Base-by-base conservation (phyloP, 2,113 vertebrate genomes). In the Toxotes jaculatrix region DNA sequence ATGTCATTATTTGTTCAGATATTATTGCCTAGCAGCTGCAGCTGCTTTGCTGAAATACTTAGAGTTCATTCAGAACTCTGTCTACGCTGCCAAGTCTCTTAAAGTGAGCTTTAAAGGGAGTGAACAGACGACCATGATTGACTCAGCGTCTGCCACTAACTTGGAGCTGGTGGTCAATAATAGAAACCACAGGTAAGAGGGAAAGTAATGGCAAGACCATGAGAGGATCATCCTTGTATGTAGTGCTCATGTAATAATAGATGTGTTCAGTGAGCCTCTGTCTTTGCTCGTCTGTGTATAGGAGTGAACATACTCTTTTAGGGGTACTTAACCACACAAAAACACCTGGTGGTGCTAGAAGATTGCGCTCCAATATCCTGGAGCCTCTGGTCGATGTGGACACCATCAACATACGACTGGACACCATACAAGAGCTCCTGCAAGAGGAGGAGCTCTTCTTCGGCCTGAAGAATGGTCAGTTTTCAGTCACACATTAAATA, bases 41-140 rank as follows among this genome's bases (percentile, higher is more conserved):
- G 97, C 98, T 84, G 97, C 98, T 83, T 94, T 99, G 88, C 93
- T 99, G 85, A 99, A 99, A 90, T 99, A 99, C 19, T 92, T 97
- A 76, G 98, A 99, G 91, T 99, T 97, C 89, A 96, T 98, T 85
- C 97, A 99, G 92, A 98, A 97, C 82, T 95, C 95, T 13, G 90
- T 99, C 70, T 99, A 98, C 77, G 97, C 97, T 79, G 95, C 97
- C 61, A 98, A 97, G 85, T 98, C 98, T 4, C 95, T 99, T 45
- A 98, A 98, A 95, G 94, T 99, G 87, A 95, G 68, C 93, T 99
- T 99, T 88, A 97, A 96, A 80, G 97, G 98, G 49, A 99, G 98
- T 81, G 98, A 99, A 80, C 95, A 98, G 92, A 99, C 98, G 12
- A 96, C 97, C 40, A 98, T 98, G 98, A 98, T 99, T 80, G 98